phyloP scores from a whole-genome alignment of 2,113 vertebrate genomes.

The Oenanthe melanoleuca region DNA sequence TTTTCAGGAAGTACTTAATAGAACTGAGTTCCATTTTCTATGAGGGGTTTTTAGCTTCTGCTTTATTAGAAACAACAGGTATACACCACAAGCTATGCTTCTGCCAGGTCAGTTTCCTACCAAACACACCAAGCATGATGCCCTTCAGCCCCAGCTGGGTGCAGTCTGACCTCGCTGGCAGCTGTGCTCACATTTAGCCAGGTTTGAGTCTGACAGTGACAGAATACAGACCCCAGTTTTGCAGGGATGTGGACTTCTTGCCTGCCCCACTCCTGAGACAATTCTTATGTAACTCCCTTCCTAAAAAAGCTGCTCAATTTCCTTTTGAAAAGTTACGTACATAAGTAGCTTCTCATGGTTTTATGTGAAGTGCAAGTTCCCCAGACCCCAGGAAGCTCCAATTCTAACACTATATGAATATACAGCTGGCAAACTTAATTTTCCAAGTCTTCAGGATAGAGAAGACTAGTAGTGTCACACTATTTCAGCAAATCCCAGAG shows the following conservation, averaged over 20 bases:
- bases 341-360: neutral
- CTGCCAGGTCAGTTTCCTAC: neutral
- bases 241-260: neutral
- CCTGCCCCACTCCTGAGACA: neutral
- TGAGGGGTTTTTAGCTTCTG: neutral
- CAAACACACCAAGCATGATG: neutral
- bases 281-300: neutral
- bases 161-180: fast-evolving
- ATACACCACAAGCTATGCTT: neutral
- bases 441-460: neutral
- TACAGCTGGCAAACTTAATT: neutral
- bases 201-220: fast-evolving
- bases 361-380: neutral
- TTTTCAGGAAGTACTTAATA: neutral
- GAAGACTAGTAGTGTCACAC: neutral
- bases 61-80: neutral
- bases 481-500: neutral
- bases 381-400: neutral
- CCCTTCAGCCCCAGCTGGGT: neutral
- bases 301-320: neutral
- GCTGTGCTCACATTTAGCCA: fast-evolving
- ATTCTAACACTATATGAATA: neutral
- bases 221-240: neutral
- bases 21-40: neutral
- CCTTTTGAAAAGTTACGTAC: neutral